Evolutionary conservation across 2,888 invertebrate genomes (phyloP).

Genomic region (Nezara viridula): DNA sequence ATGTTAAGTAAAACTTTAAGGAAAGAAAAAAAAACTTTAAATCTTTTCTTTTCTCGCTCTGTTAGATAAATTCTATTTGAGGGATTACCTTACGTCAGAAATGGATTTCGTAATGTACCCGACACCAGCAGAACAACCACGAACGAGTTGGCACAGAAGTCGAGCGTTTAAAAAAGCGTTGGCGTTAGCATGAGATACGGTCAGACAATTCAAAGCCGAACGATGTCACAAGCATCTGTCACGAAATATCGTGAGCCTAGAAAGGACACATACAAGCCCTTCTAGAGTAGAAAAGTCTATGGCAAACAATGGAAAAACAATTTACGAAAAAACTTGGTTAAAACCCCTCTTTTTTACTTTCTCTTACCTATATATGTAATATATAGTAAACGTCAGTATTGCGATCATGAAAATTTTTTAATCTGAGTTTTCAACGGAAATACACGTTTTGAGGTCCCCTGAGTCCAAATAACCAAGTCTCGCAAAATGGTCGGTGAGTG

Average conservation of each 20-base stretch:
- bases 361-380: too few species aligned
- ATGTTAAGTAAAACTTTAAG: too few species aligned
- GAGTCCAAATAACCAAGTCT: too few species aligned
- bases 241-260: conserved; percentile 31
- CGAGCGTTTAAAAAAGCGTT: conserved; percentile 27
- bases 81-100: conserved; percentile 10
- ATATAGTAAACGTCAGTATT: too few species aligned
- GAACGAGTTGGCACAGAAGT: conserved; percentile 36
- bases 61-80: not conserved
- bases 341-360: too few species aligned
- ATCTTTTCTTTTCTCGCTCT: not conserved
- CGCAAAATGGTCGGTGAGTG: too few species aligned
- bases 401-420: too few species aligned
- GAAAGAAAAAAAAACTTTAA: too few species aligned
- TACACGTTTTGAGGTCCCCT: too few species aligned
- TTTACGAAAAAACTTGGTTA: not conserved
- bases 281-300: not conserved
- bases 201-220: conserved; percentile 11
- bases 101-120: not conserved
- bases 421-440: too few species aligned
- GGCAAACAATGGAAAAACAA: not conserved
- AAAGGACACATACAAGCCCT: not conserved
- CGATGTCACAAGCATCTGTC: conserved; percentile 40
- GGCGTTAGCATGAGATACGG: conserved; percentile 25
- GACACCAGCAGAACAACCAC: not conserved